These are phyloP conservation scores for Acanthurus tractus DNA, from an alignment of 2,797 vertebrate genomes.

Conservation along the genomic window DNA sequence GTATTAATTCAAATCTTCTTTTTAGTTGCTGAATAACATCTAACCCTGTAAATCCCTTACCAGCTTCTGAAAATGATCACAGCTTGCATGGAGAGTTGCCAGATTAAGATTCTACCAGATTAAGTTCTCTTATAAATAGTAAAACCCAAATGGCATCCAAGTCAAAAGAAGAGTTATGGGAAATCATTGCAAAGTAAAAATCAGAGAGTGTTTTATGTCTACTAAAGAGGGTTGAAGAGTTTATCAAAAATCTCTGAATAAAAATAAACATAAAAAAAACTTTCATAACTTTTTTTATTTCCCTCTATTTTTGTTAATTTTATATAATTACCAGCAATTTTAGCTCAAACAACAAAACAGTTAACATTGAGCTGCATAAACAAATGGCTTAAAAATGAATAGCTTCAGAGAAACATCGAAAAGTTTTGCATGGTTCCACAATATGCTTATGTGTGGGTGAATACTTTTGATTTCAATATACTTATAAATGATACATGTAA, in stretches of 20 bases:
- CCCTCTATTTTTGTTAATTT: background rate
- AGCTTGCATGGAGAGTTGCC: background rate
- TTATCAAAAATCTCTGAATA: background rate
- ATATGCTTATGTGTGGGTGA: background rate
- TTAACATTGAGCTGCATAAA: background rate
- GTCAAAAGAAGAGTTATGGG: background rate
- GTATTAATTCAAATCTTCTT: constrained; percentile 25
- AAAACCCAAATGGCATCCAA: background rate
- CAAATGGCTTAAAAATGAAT: background rate
- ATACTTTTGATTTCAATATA: background rate
- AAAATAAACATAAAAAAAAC: background rate
- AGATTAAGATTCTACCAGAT: background rate
- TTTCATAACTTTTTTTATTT: background rate
- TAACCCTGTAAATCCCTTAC: too few species aligned
- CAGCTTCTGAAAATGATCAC: too few species aligned
- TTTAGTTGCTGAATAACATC: too few species aligned
- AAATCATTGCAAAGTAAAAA: background rate
- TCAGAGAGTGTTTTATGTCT: background rate
- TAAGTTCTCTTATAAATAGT: background rate
- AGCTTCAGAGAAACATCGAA: too few species aligned
- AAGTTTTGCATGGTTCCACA: background rate
- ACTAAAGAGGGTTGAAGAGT: background rate
- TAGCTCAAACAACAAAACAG: background rate
- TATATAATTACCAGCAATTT: background rate
- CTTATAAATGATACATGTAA: background rate